These are phyloP conservation scores for Drosophila kohkoa DNA, from an alignment of 1,140 invertebrate genomes.

Conservation along the genomic window DNA sequence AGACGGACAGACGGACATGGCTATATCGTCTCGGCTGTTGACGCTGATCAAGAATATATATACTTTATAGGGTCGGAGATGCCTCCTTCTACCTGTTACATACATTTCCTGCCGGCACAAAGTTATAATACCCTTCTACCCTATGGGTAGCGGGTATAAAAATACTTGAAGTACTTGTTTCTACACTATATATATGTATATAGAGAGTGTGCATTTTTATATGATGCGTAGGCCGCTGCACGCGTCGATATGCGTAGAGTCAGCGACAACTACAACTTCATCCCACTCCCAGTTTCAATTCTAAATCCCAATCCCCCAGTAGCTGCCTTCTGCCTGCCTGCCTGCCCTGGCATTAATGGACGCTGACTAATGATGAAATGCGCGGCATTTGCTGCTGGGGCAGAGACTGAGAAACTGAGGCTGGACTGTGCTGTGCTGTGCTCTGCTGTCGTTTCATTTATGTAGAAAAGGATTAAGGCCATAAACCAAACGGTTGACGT, in stretches of 20 bases:
- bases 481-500: constrained; percentile 82
- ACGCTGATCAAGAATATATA: too few species aligned
- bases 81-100: too few species aligned
- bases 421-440: constrained; percentile 40
- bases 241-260: constrained; percentile 53
- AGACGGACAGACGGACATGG: too few species aligned
- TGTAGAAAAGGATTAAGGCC: constrained; percentile 82
- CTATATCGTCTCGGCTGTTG: too few species aligned
- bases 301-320: constrained; percentile 42
- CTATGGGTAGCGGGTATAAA: too few species aligned
- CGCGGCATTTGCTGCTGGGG: constrained; percentile 65
- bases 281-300: constrained; percentile 45
- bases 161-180: constrained; percentile 8
- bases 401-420: constrained; percentile 28
- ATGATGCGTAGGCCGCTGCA: constrained; percentile 69
- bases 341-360: constrained; percentile 75
- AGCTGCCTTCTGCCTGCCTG: constrained; percentile 38
- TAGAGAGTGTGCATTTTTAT: constrained; percentile 25
- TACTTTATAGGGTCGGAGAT: too few species aligned
- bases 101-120: too few species aligned
- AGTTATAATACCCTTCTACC: too few species aligned
- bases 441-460: constrained; percentile 69
- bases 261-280: background rate
- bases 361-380: constrained; percentile 82
- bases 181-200: background rate